Evolutionary conservation across 2,888 invertebrate species (phyloP).

Genomic region (Diploptera punctata): DNA sequence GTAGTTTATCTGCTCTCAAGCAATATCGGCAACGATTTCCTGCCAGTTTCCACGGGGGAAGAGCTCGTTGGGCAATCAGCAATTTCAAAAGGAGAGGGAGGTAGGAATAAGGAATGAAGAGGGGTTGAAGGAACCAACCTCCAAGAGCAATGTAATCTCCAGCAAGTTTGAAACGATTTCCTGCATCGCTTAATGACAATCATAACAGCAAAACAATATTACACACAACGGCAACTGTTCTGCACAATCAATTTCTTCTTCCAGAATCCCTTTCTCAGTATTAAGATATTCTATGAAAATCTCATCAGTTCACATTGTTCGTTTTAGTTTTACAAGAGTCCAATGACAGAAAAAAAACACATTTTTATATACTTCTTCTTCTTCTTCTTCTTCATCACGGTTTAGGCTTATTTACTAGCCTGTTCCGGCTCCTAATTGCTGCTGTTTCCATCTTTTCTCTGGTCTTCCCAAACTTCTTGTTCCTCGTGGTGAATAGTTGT

Average conservation of each 20-base stretch:
- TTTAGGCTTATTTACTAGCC: too few species aligned
- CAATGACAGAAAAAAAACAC: too few species aligned
- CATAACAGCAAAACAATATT: conserved; percentile 34
- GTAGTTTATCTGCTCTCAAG: not conserved
- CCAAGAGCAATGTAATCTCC: conserved; percentile 11
- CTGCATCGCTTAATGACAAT: conserved; percentile 38
- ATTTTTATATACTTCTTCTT: too few species aligned
- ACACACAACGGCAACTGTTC: conserved; percentile 22
- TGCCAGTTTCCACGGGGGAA: not conserved
- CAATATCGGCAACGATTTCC: conserved; percentile 26
- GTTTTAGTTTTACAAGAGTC: too few species aligned
- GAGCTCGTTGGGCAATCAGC: conserved; percentile 1
- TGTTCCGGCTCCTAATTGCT: too few species aligned
- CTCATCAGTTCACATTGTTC: too few species aligned
- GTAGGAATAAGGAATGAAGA: not conserved
- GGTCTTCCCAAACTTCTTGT: too few species aligned
- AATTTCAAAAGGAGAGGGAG: not conserved
- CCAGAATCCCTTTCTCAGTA: too few species aligned
- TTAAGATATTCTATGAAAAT: too few species aligned
- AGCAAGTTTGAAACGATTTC: conserved; percentile 36
- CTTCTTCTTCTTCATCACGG: too few species aligned
- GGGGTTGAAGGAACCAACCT: not conserved
- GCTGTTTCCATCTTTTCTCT: too few species aligned
- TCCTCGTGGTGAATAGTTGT: too few species aligned
- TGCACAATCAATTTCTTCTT: not conserved